Percentiles rank a stretch among this genome's conserved stretches.
Conservation (phyloP, 2,797 vertebrate species). For the Typhlichthys eigenmanni region DNA sequence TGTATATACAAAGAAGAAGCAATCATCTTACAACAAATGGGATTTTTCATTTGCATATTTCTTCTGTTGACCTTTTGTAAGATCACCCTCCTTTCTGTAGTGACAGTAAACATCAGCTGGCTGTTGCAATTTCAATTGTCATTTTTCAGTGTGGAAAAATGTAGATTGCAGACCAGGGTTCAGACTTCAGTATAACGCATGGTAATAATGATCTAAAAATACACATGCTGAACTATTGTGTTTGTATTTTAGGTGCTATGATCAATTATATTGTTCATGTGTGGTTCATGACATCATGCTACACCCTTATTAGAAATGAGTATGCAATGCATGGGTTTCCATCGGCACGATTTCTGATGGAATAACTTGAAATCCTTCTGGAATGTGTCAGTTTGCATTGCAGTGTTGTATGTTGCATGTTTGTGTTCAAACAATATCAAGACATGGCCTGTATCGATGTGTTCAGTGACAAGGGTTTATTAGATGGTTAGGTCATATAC, state of each 20-base stretch:
- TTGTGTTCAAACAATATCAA: not conserved
- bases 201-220: constrained; percentile 6
- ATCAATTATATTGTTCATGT: too few relatives aligned
- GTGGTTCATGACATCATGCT: not conserved
- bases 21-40: constrained; percentile 22
- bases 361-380: constrained; percentile 7
- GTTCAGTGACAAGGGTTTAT: too few relatives aligned
- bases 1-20: constrained; percentile 47
- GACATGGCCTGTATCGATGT: too few relatives aligned
- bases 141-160: constrained; percentile 18
- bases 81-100: constrained; percentile 32
- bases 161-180: not conserved
- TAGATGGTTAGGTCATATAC: too few relatives aligned
- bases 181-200: constrained; percentile 1
- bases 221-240: too few relatives aligned
- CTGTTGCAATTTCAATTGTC: constrained; percentile 25
- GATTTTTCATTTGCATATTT: constrained; percentile 44
- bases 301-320: not conserved
- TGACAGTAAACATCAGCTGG: constrained; percentile 19
- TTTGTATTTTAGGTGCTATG: too few relatives aligned
- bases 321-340: too few relatives aligned
- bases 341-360: not conserved
- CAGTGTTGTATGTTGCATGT: not conserved
- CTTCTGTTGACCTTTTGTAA: constrained; percentile 55
- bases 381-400: constrained; percentile 1